A percentile compares a stretch with the other conserved stretches of the same genome.
These are phyloP conservation scores for Callocephalon fimbriatum DNA, from an alignment of 2,113 vertebrate genomes.

Conservation along the genomic window DNA sequence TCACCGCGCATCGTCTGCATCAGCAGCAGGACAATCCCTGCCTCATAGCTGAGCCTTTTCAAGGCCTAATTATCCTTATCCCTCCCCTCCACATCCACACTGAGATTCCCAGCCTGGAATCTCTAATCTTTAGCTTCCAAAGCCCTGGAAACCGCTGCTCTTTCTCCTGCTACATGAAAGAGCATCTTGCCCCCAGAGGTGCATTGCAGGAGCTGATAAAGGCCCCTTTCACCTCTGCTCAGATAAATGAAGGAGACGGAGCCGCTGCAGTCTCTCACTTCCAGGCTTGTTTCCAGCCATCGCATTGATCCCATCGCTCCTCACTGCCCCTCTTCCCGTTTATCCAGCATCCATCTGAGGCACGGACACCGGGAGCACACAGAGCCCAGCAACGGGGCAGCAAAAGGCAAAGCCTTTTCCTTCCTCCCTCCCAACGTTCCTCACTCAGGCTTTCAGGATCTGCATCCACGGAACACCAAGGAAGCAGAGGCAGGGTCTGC, in stretches of 20 bases:
- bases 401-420: background rate
- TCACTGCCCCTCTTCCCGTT: background rate
- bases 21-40: background rate
- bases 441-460: background rate
- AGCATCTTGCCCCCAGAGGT: background rate
- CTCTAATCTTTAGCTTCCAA: constrained; percentile 4
- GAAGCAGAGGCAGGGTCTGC: background rate
- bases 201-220: background rate
- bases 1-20: fast-evolving
- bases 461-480: background rate
- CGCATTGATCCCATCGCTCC: fast-evolving
- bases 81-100: background rate
- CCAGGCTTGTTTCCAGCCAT: background rate
- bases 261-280: background rate
- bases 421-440: background rate
- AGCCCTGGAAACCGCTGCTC: background rate
- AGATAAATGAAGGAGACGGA: background rate
- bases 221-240: background rate
- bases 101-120: background rate
- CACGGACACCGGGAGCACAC: background rate
- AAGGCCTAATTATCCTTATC: background rate
- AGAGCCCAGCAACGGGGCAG: background rate
- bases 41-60: background rate
- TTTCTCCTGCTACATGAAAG: constrained; percentile 9
- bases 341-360: background rate